phyloP scores from a whole-genome alignment of 2,113 vertebrate genomes.

The Mormoops blainvillei region DNA sequence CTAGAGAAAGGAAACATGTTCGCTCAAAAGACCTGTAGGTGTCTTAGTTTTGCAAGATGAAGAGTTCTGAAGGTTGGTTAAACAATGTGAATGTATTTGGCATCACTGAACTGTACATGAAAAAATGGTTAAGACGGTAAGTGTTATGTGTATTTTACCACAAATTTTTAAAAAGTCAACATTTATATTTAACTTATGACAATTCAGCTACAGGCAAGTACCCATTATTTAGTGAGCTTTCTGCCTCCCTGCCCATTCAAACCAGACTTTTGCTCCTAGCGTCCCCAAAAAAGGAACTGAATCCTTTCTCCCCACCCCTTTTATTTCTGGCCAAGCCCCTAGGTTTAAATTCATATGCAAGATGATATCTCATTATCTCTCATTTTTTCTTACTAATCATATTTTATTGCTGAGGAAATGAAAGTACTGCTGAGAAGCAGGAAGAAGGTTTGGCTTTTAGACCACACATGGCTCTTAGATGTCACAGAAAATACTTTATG shows the following conservation, averaged over 20 bases:
- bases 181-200: not conserved
- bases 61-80: not conserved
- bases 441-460: not conserved
- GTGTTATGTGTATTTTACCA: not conserved
- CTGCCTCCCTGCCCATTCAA: not conserved
- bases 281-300: not conserved
- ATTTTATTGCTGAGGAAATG: not conserved
- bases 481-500: not conserved
- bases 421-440: not conserved
- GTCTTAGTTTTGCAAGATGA: not conserved
- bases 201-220: not conserved
- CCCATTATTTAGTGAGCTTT: not conserved
- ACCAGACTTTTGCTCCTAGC: not conserved
- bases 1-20: not conserved
- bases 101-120: not conserved
- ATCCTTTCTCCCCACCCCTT: too few species aligned
- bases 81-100: not conserved
- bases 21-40: not conserved
- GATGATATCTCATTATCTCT: not conserved
- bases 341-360: not conserved
- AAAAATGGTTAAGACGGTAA: not conserved
- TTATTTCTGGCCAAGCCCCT: not conserved
- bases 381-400: not conserved
- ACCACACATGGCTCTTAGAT: not conserved
- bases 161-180: not conserved